These are phyloP conservation scores for Noctua comes DNA, from an alignment of 2,888 invertebrate genomes.

Conservation along the genomic window DNA sequence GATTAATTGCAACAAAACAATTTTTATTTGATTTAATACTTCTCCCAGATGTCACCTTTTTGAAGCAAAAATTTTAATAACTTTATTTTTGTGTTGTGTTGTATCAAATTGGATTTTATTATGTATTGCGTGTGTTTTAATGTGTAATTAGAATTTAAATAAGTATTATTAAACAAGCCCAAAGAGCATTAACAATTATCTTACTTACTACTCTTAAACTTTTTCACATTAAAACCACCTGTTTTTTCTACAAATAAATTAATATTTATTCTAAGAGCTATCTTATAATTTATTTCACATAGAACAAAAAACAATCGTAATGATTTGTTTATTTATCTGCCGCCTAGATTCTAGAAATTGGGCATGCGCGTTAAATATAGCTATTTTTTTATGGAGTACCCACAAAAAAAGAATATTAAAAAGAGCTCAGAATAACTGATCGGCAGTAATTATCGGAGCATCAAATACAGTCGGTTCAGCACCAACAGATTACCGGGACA, in stretches of 20 bases:
- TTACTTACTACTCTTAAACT: too few species aligned
- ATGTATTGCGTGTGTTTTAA: too few species aligned
- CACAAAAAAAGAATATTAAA: conserved; percentile 21
- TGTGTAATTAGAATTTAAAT: neutral
- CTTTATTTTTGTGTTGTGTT: neutral
- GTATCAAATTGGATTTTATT: neutral
- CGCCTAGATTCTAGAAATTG: neutral
- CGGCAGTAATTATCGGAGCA: conserved; percentile 60
- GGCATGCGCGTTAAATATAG: neutral
- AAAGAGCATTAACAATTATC: neutral
- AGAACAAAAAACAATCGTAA: neutral
- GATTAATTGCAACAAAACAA: neutral
- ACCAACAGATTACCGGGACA: conserved; percentile 77
- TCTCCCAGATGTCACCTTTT: neutral
- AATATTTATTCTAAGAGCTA: neutral
- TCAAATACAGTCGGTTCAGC: conserved; percentile 75
- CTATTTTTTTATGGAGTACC: conserved; percentile 34
- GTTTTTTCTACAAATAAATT: neutral
- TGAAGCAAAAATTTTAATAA: neutral
- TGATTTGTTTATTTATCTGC: neutral
- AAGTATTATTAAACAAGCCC: neutral
- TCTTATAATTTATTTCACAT: too few species aligned
- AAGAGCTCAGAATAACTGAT: conserved; percentile 51
- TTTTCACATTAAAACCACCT: neutral
- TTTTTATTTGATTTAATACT: neutral